These are phyloP conservation scores for Bothrops jararaca DNA, from an alignment of 2,113 vertebrate genomes.

Conservation along the genomic window DNA sequence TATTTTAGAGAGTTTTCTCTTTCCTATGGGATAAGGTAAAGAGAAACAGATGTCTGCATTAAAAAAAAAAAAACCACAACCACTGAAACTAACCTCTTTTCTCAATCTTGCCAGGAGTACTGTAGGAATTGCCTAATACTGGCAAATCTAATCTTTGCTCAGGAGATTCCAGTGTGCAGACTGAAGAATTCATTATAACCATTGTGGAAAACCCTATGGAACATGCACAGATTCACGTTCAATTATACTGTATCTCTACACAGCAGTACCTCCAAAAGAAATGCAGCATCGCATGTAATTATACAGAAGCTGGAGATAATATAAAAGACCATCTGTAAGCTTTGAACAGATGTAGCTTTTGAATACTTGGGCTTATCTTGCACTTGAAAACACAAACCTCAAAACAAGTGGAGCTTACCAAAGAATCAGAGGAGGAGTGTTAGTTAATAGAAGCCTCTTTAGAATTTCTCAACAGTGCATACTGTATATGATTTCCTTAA, in stretches of 20 bases:
- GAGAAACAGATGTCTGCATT: not conserved
- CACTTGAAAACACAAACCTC: slow-evolving; percentile 52
- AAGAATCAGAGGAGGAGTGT: slow-evolving; percentile 14
- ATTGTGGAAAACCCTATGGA: slow-evolving; percentile 53
- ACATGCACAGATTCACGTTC: slow-evolving; percentile 44
- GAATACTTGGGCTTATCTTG: slow-evolving; percentile 59
- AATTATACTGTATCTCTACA: slow-evolving; percentile 57
- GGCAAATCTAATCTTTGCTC: slow-evolving; percentile 45
- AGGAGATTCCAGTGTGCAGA: slow-evolving; percentile 25
- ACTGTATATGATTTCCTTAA: not conserved
- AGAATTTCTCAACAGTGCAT: slow-evolving; percentile 15
- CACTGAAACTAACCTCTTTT: not conserved
- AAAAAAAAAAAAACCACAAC: not conserved
- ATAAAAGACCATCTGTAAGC: slow-evolving; percentile 71
- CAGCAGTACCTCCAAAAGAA: slow-evolving; percentile 59
- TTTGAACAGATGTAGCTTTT: slow-evolving; percentile 63
- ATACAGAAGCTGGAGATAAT: slow-evolving; percentile 53
- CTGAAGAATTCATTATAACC: slow-evolving; percentile 43
- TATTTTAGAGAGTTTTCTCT: not conserved
- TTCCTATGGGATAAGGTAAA: not conserved
- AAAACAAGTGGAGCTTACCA: slow-evolving; percentile 39
- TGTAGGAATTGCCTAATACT: slow-evolving; percentile 16
- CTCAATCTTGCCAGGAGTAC: not conserved
- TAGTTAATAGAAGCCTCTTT: slow-evolving; percentile 17
- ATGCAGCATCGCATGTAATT: slow-evolving; percentile 59